Conservation (phyloP, 2,113 vertebrate genomes). For the Pachycephala philippinensis region DNA sequence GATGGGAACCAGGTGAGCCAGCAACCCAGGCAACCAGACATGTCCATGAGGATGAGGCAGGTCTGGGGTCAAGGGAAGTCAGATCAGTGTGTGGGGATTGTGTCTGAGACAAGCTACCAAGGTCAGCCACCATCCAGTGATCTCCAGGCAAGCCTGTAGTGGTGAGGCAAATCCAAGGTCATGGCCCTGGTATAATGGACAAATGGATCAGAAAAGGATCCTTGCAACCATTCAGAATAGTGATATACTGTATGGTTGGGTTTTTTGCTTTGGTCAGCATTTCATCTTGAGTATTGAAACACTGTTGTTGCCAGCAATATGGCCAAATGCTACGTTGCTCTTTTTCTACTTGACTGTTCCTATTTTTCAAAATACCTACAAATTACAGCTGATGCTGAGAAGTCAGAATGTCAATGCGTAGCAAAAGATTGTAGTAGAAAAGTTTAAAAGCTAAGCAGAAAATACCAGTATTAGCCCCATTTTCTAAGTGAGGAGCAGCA, state of each 20-base stretch:
- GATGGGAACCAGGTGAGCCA: neutral
- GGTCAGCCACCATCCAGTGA: neutral
- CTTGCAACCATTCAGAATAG: neutral
- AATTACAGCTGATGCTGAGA: neutral
- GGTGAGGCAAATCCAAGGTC: neutral
- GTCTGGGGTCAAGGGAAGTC: neutral
- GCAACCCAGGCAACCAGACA: accelerated
- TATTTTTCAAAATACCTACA: neutral
- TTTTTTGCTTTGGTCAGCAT: neutral
- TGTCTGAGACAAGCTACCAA: neutral
- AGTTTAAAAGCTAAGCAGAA: neutral
- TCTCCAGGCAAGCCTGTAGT: neutral
- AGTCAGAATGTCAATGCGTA: neutral
- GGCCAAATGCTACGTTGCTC: neutral
- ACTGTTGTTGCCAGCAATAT: neutral
- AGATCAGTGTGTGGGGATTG: neutral
- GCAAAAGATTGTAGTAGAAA: neutral
- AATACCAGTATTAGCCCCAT: neutral
- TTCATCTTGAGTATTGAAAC: neutral
- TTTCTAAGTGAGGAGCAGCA: neutral
- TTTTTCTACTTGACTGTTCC: neutral
- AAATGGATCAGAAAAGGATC: neutral
- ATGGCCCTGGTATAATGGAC: neutral
- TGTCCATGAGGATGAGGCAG: neutral
- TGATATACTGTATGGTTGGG: neutral